A percentile compares a stretch with the other conserved stretches of the same genome.
These are phyloP conservation scores for Eremobia ochroleuca DNA, from an alignment of 2,888 invertebrate genomes.

Conservation along the genomic window DNA sequence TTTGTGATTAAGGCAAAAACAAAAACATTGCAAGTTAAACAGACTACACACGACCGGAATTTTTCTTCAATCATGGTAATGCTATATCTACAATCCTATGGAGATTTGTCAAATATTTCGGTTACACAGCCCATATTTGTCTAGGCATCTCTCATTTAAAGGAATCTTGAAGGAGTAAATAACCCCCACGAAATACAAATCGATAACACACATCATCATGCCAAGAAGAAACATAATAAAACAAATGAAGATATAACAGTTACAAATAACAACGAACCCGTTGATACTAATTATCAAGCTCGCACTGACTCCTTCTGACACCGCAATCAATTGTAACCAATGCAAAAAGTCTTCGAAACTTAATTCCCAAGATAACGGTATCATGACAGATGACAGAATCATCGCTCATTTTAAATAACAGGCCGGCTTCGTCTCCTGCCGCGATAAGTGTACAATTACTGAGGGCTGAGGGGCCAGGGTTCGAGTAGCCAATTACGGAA, in stretches of 20 bases:
- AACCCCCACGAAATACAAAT: background rate
- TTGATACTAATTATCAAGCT: slow-evolving; percentile 36
- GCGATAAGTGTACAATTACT: slow-evolving; percentile 69
- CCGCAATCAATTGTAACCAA: slow-evolving; percentile 52
- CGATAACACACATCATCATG: background rate
- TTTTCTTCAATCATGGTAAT: slow-evolving; percentile 26
- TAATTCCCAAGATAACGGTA: slow-evolving; percentile 59
- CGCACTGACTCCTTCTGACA: slow-evolving; percentile 12
- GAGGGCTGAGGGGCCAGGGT: slow-evolving; percentile 61
- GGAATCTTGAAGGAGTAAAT: slow-evolving; percentile 7
- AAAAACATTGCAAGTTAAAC: slow-evolving; percentile 1
- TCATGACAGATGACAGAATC: slow-evolving; percentile 56
- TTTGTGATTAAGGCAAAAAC: slow-evolving; percentile 18
- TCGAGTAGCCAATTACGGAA: slow-evolving; percentile 72
- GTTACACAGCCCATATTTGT: slow-evolving; percentile 1
- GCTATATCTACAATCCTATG: background rate
- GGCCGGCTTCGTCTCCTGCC: slow-evolving; percentile 58
- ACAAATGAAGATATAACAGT: slow-evolving; percentile 9
- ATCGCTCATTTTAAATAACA: slow-evolving; percentile 65
- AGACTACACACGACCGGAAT: slow-evolving; percentile 12
- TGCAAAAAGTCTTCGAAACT: slow-evolving; percentile 38
- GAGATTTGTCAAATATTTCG: slow-evolving; percentile 9
- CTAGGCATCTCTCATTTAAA: slow-evolving; percentile 18
- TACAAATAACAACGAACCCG: background rate
- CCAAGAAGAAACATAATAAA: slow-evolving; percentile 4